Percentiles rank a stretch among this genome's conserved stretches.
phyloP scores from a whole-genome alignment of 2,888 invertebrate genomes.

The Diaphora mendica region DNA sequence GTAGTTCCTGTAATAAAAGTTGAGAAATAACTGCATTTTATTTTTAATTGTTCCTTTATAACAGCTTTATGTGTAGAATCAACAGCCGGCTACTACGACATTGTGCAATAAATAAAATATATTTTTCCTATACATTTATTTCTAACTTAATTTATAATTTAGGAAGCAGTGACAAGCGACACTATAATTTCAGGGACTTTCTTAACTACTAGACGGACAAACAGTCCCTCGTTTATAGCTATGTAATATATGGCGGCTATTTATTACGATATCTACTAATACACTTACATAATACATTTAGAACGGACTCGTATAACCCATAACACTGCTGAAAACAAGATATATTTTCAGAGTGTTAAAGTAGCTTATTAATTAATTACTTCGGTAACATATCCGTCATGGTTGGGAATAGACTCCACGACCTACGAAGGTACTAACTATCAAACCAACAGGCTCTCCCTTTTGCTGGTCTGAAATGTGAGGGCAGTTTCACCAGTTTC shows the following conservation, averaged over 20 bases:
- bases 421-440: too few relatives aligned
- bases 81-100: constrained; percentile 3
- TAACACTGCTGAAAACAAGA: background rate
- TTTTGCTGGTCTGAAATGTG: too few relatives aligned
- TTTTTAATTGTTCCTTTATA: background rate
- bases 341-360: background rate
- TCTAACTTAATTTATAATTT: constrained; percentile 16
- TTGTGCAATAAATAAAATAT: constrained; percentile 34
- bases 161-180: constrained; percentile 31
- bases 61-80: background rate
- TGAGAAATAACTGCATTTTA: background rate
- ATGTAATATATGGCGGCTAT: background rate
- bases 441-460: too few relatives aligned
- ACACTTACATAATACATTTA: background rate
- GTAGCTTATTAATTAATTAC: too few relatives aligned
- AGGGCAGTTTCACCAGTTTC: too few relatives aligned
- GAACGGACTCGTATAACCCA: background rate
- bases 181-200: background rate
- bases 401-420: too few relatives aligned
- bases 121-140: constrained; percentile 16
- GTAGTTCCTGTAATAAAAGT: background rate
- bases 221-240: background rate
- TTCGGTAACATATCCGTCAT: too few relatives aligned
- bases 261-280: background rate
- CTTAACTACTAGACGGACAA: background rate